These are phyloP conservation scores for Theodoxus fluviatilis DNA, from an alignment of 2,888 invertebrate species.

Conservation along the genomic window DNA sequence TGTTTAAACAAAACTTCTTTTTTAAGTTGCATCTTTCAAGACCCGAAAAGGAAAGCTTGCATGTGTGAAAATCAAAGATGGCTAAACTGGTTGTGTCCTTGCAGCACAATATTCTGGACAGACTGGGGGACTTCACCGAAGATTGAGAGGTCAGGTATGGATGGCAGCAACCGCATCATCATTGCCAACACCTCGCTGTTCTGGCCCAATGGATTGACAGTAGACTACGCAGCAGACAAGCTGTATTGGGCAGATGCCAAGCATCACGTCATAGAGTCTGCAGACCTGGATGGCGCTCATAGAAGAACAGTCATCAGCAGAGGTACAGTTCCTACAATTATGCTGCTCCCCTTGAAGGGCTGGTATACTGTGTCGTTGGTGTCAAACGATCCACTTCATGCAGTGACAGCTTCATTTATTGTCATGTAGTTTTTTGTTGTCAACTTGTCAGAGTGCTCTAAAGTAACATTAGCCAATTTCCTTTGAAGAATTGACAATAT, in stretches of 20 bases:
- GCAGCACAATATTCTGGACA: constrained; percentile 86
- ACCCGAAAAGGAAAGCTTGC: no score
- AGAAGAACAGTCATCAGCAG: constrained; percentile 67
- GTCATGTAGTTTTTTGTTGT: no score
- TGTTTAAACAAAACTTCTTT: no score
- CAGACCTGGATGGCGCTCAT: constrained; percentile 79
- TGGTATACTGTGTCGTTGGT: no score
- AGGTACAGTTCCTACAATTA: constrained; percentile 47
- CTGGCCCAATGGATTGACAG: constrained; percentile 86
- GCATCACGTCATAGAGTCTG: constrained; percentile 81
- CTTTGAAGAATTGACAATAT: neutral
- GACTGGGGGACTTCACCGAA: constrained; percentile 84
- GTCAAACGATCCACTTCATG: no score
- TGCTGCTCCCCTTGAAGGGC: no score
- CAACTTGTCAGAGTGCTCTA: no score
- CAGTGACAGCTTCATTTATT: no score
- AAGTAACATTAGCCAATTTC: no score
- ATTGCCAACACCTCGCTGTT: constrained; percentile 80
- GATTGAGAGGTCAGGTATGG: constrained; percentile 88
- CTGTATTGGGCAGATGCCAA: constrained; percentile 90
- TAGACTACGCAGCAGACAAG: constrained; percentile 76
- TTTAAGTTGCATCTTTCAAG: no score
- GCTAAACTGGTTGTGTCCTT: no score
- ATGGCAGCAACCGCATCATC: constrained; percentile 75
- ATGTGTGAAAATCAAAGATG: no score